Evolutionary conservation across 2,113 vertebrate genomes (phyloP).

Genomic region (Paraplagusia blochii): DNA sequence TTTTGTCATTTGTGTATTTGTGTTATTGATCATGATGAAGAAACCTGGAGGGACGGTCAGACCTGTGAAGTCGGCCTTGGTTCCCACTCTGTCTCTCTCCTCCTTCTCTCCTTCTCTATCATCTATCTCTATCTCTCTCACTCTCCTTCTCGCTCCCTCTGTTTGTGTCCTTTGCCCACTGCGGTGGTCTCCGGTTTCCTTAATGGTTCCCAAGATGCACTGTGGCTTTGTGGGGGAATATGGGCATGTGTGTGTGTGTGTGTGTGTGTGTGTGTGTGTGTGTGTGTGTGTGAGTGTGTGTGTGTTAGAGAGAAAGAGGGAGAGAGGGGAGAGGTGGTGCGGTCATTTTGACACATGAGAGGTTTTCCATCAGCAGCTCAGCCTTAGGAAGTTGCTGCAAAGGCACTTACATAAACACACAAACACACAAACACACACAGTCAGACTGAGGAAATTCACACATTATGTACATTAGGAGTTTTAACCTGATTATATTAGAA

Average conservation of each 20-base stretch:
- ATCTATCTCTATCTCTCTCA: conserved; percentile 31
- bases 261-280: conserved; percentile 14
- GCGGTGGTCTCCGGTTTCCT: conserved; percentile 78
- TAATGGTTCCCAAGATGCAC: conserved; percentile 82
- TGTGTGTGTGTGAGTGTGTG: conserved; percentile 26
- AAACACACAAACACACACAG: conserved; percentile 15
- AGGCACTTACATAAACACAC: conserved; percentile 53
- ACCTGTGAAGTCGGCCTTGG: conserved; percentile 2
- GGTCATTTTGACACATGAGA: conserved; percentile 73
- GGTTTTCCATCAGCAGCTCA: conserved; percentile 61
- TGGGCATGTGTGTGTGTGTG: not conserved
- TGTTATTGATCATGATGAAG: conserved; percentile 3
- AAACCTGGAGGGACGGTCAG: not conserved
- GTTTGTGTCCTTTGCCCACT: conserved; percentile 78
- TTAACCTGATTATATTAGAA: conserved; percentile 3
- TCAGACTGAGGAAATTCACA: conserved; percentile 31
- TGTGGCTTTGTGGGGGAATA: conserved; percentile 73
- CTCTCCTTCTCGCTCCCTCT: conserved; percentile 60
- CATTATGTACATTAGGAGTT: conserved; percentile 25
- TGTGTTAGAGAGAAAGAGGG: conserved; percentile 28
- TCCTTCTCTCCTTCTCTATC: conserved; percentile 35
- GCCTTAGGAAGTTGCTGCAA: conserved; percentile 48
- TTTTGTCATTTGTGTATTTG: too few relatives aligned
- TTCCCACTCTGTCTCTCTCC: conserved; percentile 22
- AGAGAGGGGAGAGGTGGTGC: conserved; percentile 49